Base-by-base conservation (phyloP, 2,113 vertebrate genomes). In the Noctilio leporinus region DNA sequence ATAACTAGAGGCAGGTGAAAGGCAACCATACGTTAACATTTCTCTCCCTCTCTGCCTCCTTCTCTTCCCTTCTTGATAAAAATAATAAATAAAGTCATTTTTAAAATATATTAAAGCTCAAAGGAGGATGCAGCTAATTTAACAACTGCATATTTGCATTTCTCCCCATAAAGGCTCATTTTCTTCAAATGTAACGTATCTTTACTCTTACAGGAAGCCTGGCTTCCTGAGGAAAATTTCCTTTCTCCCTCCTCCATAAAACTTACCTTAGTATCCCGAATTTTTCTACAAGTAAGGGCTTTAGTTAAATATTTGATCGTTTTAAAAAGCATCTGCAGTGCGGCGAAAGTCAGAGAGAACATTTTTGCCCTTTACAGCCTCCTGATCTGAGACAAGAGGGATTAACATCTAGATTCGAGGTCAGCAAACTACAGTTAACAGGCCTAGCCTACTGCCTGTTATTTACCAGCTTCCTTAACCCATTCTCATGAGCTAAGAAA, bases 221-320 rank as follows among this genome's bases (percentile, higher is more conserved):
- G 2, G 12, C 43, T 93, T 95, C 67, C 86, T 57, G 15, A 53
- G 47, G 69, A 92, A 80, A 81, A 38, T 69, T 92, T 93, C 85
- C 14, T 73, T 69, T 87, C 35, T 19, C 0, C 4, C 7, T 59
- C 76, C 22, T 72, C 14, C 59, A 55, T 83, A 84, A 89, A 72
- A 16, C 51, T 35, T 5, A 45, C 12, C 20, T 86, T 75, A 22
- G 7, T 69, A 93, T 49, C 35, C 73, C 59, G 65, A 87, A 81
- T 89, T 22, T 82, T 82, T 15, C 38, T 65, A 51, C 12, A 49
- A 30, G 33, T 69, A 38, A 96, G 28, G 40, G 33, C 9, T 91
- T 96, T 86, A 47, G 53, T 69, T 92, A 88, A 95, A 89, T 73
- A 24, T 49, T 88, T 96, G 26, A 82, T 83, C 70, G 49, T 86